A percentile compares a stretch with the other conserved stretches of the same genome.
Conservation (phyloP, 2,797 vertebrate species). For the Ciconia nigra region DNA sequence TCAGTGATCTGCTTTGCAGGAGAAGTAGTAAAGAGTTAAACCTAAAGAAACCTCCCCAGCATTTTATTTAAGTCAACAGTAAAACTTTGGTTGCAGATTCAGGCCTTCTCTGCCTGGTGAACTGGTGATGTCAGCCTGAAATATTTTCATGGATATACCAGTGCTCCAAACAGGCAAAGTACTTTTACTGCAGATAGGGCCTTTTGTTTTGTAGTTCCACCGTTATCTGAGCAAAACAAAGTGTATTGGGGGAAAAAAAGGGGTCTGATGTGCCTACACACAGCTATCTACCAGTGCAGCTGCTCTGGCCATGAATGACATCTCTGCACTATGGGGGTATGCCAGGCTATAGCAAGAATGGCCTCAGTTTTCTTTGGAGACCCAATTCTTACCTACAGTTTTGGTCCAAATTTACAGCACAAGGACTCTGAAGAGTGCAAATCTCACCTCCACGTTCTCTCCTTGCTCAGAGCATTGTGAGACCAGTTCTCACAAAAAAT, state of each 20-base stretch:
- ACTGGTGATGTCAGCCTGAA: neutral
- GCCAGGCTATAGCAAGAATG: neutral
- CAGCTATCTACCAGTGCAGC: neutral
- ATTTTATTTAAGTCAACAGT: neutral
- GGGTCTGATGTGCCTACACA: neutral
- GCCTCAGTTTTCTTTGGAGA: neutral
- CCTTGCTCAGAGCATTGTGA: neutral
- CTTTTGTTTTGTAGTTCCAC: neutral
- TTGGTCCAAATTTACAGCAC: neutral
- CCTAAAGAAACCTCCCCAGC: neutral
- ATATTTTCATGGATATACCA: neutral
- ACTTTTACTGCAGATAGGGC: neutral
- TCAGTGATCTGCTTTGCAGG: neutral
- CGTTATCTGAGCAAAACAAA: neutral
- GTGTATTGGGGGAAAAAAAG: rapidly evolving
- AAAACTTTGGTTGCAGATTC: neutral
- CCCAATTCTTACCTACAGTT: neutral
- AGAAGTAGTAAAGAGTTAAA: neutral
- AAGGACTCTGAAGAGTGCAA: neutral
- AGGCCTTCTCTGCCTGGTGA: neutral
- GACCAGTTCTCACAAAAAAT: neutral
- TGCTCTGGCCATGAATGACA: neutral
- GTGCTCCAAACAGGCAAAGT: neutral
- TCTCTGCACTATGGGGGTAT: neutral
- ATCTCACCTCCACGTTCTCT: neutral